Evolutionary conservation across 1,140 invertebrate genomes (phyloP).

Genomic region (Diuraphis noxia): DNA sequence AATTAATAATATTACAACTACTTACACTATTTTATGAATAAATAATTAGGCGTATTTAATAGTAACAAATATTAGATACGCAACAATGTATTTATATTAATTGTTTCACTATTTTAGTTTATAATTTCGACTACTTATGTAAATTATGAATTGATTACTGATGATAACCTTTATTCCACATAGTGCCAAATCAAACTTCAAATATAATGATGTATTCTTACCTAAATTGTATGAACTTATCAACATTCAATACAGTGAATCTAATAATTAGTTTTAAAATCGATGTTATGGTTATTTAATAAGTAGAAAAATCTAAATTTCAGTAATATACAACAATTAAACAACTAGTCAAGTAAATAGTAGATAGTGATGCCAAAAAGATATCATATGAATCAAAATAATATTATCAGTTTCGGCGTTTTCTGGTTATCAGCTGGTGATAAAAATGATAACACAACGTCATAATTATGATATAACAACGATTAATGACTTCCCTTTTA

Average conservation of each 20-base stretch:
- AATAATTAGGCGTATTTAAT: not conserved
- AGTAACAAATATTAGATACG: not conserved
- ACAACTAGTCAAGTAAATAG: not conserved
- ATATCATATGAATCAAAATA: not conserved
- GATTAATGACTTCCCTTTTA: too few species aligned
- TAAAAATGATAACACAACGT: not conserved
- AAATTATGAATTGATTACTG: not conserved
- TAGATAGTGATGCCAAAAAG: not conserved
- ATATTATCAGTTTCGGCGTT: constrained; percentile 23
- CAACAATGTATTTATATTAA: not conserved
- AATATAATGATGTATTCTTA: not conserved
- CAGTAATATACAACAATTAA: not conserved
- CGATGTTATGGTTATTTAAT: not conserved
- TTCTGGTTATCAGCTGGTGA: not conserved
- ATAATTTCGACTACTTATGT: not conserved
- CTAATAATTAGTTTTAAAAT: not conserved
- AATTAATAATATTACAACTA: not conserved
- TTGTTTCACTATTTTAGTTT: not conserved
- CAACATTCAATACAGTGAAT: not conserved
- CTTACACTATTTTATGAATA: not conserved
- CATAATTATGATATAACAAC: too few species aligned
- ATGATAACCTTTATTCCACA: not conserved
- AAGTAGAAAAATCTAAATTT: not conserved
- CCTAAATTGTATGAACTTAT: not conserved
- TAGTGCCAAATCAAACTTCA: not conserved